phyloP scores from a whole-genome alignment of 2,888 invertebrate species.

The Drosophila infuscata region DNA sequence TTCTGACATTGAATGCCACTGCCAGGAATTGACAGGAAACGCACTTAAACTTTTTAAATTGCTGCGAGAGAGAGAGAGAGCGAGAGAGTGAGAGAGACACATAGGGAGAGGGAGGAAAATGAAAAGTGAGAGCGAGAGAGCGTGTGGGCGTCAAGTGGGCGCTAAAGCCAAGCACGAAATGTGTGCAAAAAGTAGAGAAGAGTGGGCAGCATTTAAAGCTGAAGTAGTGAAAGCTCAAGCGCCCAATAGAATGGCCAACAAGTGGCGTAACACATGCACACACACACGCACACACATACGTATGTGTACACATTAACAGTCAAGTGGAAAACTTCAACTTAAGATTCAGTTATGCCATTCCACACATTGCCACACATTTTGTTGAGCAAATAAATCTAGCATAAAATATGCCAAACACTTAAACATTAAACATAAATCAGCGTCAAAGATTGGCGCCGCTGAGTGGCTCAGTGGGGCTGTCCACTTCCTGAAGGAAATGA shows the following conservation, averaged over 20 bases:
- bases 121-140: constrained; percentile 5
- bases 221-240: constrained; percentile 64
- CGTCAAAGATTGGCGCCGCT: not conserved
- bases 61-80: not conserved
- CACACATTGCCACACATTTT: constrained; percentile 32
- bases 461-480: constrained; percentile 1
- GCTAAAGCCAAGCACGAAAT: constrained; percentile 15
- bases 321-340: constrained; percentile 55
- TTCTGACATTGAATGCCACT: constrained; percentile 45
- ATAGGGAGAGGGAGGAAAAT: not conserved
- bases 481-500: not conserved
- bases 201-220: constrained; percentile 56
- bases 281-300: constrained; percentile 2
- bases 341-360: constrained; percentile 72
- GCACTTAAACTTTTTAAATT: constrained; percentile 49
- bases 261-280: constrained; percentile 48
- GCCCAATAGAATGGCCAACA: constrained; percentile 56
- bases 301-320: constrained; percentile 28
- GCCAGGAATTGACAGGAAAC: constrained; percentile 48
- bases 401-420: constrained; percentile 53
- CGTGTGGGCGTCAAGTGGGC: constrained; percentile 37
- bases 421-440: constrained; percentile 37
- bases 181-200: constrained; percentile 40
- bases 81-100: not conserved
- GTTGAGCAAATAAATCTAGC: constrained; percentile 66